Percentiles rank a stretch among this genome's conserved stretches.
Conservation (phyloP, 1,140 invertebrate genomes). For the Hylyphantes graminicola region DNA sequence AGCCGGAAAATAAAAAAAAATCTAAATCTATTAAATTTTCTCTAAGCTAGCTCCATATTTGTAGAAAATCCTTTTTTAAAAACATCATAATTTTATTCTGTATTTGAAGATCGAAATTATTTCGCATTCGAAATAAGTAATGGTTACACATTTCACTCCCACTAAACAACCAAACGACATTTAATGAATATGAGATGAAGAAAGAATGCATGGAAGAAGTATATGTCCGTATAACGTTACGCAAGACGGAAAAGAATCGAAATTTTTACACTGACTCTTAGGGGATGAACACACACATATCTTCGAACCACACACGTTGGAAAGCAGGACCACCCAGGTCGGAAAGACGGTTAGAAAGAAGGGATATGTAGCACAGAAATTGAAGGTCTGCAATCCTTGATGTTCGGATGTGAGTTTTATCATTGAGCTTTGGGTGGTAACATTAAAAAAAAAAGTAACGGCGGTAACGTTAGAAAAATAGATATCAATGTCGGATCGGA, state of each 20-base stretch:
- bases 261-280: conserved; percentile 38
- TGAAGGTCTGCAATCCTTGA: conserved; percentile 20
- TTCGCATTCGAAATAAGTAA: not conserved
- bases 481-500: no score
- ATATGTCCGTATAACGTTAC: conserved; percentile 15
- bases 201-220: not conserved
- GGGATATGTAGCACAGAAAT: conserved; percentile 25
- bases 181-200: not conserved
- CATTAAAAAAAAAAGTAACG: no score
- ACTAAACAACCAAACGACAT: not conserved
- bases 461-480: no score
- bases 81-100: not conserved
- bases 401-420: no score
- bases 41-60: no score
- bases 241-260: conserved; percentile 27
- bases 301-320: conserved; percentile 45
- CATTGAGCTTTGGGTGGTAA: no score
- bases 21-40: no score
- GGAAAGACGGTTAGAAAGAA: conserved; percentile 33
- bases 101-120: not conserved
- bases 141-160: not conserved
- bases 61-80: no score
- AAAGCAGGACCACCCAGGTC: conserved; percentile 33
- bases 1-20: no score
- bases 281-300: conserved; percentile 37